Conservation (phyloP, 2,113 vertebrate genomes). For the Vanacampus margaritifer region DNA sequence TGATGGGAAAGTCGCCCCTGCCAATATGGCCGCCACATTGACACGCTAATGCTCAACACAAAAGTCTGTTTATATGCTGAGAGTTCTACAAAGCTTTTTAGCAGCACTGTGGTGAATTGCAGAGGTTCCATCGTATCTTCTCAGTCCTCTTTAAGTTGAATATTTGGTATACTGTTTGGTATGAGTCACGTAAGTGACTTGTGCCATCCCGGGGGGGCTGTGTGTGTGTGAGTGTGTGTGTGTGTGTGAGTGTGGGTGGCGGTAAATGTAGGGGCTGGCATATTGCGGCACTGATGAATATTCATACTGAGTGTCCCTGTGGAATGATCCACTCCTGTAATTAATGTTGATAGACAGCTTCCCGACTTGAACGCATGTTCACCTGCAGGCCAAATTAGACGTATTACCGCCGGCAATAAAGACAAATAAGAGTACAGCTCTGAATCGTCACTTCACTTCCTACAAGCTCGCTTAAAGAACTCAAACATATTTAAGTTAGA, state of each 20-base stretch:
- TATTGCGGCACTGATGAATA: conserved; percentile 69
- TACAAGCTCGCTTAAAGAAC: not conserved
- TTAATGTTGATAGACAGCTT: conserved; percentile 71
- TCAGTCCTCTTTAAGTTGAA: not conserved
- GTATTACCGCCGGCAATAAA: conserved; percentile 45
- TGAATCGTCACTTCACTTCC: not conserved
- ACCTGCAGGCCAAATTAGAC: conserved; percentile 64
- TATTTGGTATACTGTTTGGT: not conserved
- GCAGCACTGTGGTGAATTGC: no score
- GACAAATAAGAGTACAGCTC: conserved; percentile 5
- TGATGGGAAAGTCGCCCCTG: no score
- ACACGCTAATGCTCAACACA: no score
- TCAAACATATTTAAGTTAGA: conserved; percentile 11
- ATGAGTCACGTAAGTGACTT: conserved; percentile 46
- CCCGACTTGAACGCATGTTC: conserved; percentile 44
- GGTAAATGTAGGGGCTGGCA: conserved; percentile 35
- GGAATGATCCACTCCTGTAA: conserved; percentile 55
- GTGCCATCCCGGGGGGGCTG: conserved; percentile 27
- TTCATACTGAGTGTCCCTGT: conserved; percentile 65
- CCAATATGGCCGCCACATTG: no score
- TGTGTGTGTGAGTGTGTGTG: conserved; percentile 25
- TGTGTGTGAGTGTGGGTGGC: conserved; percentile 5
- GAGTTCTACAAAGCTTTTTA: no score
- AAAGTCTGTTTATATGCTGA: no score
- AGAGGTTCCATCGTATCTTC: not conserved